phyloP scores from a whole-genome alignment of 2,113 vertebrate species.

The Mirza zaza region DNA sequence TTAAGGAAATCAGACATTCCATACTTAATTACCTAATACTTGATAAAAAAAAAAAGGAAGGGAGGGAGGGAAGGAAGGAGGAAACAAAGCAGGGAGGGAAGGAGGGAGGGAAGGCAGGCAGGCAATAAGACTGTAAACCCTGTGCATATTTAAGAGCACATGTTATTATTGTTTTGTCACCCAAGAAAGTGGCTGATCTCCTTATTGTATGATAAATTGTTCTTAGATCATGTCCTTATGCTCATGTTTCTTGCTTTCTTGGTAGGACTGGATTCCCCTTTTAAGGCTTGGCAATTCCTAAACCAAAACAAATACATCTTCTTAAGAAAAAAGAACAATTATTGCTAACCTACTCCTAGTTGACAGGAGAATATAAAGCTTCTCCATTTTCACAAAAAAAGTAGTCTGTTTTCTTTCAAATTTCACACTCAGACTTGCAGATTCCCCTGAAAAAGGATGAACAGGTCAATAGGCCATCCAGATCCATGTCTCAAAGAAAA shows the following conservation, averaged over 20 bases:
- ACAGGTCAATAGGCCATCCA: not conserved
- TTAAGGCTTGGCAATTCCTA: not conserved
- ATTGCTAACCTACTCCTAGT: not conserved
- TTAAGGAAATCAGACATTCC: no score
- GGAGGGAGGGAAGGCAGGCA: rapidly evolving
- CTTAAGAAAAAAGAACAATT: not conserved
- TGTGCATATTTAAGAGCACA: not conserved
- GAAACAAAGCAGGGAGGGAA: no score
- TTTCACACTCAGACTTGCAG: slow-evolving; percentile 44
- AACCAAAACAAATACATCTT: not conserved
- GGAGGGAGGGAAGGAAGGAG: no score
- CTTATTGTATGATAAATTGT: not conserved
- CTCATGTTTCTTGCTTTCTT: not conserved
- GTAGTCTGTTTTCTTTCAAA: slow-evolving; percentile 28
- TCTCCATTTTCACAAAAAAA: not conserved
- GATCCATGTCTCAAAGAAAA: slow-evolving; percentile 47
- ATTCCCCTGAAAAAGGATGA: not conserved
- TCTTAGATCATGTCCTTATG: not conserved
- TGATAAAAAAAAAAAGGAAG: no score
- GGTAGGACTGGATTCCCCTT: not conserved
- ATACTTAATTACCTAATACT: no score
- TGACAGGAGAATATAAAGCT: not conserved
- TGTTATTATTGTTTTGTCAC: not conserved
- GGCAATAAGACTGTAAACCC: not conserved
- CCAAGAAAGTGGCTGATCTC: not conserved